A percentile compares a stretch with the other conserved stretches of the same genome.
phyloP scores from a whole-genome alignment of 2,113 vertebrate species.

The Tautogolabrus adspersus region DNA sequence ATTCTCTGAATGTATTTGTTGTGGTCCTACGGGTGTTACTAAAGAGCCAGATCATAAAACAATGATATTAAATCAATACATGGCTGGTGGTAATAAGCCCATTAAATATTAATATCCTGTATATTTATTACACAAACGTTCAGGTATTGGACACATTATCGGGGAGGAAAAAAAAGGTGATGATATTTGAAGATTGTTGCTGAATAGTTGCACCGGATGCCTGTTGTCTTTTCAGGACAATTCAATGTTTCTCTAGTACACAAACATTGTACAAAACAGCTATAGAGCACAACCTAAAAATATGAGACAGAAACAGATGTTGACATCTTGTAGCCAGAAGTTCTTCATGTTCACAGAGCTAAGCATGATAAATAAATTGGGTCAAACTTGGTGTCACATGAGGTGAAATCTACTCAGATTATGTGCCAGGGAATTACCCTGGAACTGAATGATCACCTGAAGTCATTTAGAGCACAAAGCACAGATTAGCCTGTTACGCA shows the following conservation, averaged over 20 bases:
- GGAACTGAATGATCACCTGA: constrained; percentile 1
- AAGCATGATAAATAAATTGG: not conserved
- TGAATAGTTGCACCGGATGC: too few relatives aligned
- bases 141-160: too few relatives aligned
- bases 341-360: constrained; percentile 4
- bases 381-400: constrained; percentile 6
- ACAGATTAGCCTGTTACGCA: not conserved
- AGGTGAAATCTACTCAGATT: constrained; percentile 22
- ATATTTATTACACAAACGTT: too few relatives aligned
- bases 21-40: too few relatives aligned
- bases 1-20: too few relatives aligned
- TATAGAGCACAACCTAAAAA: constrained; percentile 8
- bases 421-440: constrained; percentile 1
- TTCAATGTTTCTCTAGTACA: not conserved
- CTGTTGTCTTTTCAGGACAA: not conserved
- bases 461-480: not conserved
- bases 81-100: too few relatives aligned
- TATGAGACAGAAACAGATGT: constrained; percentile 6
- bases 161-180: too few relatives aligned
- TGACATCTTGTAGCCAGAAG: constrained; percentile 1
- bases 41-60: too few relatives aligned
- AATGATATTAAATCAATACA: too few relatives aligned
- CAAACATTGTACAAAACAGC: not conserved
- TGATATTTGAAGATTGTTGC: too few relatives aligned
- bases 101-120: too few relatives aligned